Base-by-base conservation (phyloP, 2,888 invertebrate genomes). In the Julus scandinavius region DNA sequence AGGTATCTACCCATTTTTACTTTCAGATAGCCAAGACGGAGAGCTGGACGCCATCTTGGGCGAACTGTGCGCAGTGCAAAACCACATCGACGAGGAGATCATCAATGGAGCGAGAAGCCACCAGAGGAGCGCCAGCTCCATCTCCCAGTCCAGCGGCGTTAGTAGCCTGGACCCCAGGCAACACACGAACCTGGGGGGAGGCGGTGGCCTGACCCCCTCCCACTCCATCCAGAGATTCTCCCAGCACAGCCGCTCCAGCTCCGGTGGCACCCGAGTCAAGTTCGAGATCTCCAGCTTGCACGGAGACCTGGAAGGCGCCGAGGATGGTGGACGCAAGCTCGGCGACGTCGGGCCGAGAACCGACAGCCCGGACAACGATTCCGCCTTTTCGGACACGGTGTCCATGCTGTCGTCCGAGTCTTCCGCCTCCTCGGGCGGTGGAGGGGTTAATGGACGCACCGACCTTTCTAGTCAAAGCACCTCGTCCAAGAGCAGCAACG, bases 321-420 rank as follows among this genome's bases (percentile, higher is more conserved):
- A 20, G 54, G 58, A 54, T 49, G 88, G 17, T 4, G 85, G 85
- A 5, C 38, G 50, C 58, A 84, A 29, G n/a, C 85, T 54, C 29
- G 88, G 88, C n/a, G 89, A 88, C 40, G 80, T 90, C 91, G 93
- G 93, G 85, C 92, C 93, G n/a, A 94, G 97, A 90, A 96, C 97
- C 17, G 98, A 98, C 91, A 97, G 97, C 88, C 98, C 98, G 0
- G 99, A 99, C 93, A 98, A 98, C 93, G 99, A 99, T 93, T 98
- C 98, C 15, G 99, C 99, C 20, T 99, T 98, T 93, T 98, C 98
- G 91, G 99, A 99, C 93, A 98, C 97, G 90, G 97, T 98, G 89
- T 97, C 97, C 45, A 95, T 98, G 95, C 93, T 97, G 90, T 97
- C 97, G 45, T 96, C 96, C 90, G 98, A 98, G 93, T 98, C 98